Percentiles rank a stretch among this genome's conserved stretches.
Conservation (phyloP, 2,113 vertebrate species). For the Anolis carolinensis region DNA sequence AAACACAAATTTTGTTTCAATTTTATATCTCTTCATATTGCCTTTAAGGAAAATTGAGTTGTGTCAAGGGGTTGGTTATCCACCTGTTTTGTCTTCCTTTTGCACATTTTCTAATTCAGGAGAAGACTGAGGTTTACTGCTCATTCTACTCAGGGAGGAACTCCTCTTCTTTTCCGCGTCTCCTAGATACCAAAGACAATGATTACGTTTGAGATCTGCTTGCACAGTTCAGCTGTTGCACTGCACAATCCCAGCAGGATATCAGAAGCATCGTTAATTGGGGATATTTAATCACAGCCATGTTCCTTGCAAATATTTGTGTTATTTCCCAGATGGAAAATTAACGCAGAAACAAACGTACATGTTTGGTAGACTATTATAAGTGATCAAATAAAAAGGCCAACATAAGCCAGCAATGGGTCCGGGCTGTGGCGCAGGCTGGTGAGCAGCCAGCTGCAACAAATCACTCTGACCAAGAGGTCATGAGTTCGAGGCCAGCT, state of each 20-base stretch:
- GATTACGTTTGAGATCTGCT: constrained; percentile 36
- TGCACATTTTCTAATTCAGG: constrained; percentile 80
- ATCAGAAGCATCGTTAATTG: constrained; percentile 23
- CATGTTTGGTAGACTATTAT: background rate
- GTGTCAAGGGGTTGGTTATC: constrained; percentile 70
- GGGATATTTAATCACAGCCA: background rate
- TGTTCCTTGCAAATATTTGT: background rate
- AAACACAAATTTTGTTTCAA: background rate
- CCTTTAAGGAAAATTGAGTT: constrained; percentile 34
- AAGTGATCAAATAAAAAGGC: background rate
- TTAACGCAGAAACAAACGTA: background rate
- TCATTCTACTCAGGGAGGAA: constrained; percentile 86
- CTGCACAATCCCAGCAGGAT: background rate
- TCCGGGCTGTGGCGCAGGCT: no score
- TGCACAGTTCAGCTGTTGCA: background rate
- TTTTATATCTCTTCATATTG: background rate
- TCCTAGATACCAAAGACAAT: constrained; percentile 79
- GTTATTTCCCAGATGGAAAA: background rate
- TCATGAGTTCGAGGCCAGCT: no score
- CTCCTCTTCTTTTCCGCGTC: constrained; percentile 85
- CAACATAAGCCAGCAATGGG: background rate
- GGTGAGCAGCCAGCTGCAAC: no score
- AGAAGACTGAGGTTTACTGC: constrained; percentile 76
- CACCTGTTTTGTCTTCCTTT: constrained; percentile 84
- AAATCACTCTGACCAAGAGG: no score